Evolutionary conservation across 2,888 invertebrate species (phyloP), one percentile per base, ranked within the genome.

Genomic region (Patella caerulea): DNA sequence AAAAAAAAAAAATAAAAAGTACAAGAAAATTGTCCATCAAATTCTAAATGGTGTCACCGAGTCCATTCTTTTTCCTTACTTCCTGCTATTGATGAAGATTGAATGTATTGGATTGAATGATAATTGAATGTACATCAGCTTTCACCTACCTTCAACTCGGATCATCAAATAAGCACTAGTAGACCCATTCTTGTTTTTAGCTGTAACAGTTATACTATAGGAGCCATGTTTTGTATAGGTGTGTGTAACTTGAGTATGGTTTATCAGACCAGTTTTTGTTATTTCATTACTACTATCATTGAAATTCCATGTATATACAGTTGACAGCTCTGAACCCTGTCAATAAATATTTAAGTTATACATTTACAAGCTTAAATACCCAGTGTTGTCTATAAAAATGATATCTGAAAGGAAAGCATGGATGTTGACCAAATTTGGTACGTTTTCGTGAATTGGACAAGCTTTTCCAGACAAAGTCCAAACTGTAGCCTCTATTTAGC

Each of bases 261-360:
- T 79, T 9, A 81, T 55, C 3, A 86, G 76, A 4, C 86, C 86
- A 29, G 74, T 78, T 12, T 78, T 72, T 17, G 70, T 78, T 11
- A 78, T 72, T 12, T 72, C 73, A 11, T 72, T 24, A 19, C 71
- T 74, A 1, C 78, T 78, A 78, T 86, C 84, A 53, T 84, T 84
- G 77, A 88, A 88, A 52, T 80, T 74, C 86, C 87, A 87, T 1
- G 82, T 83, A 79, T 89, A 89, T 0, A 71, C 76, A 2, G 88
- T 89, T 19, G 82, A 79, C 71, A 74, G 70, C 71, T 83, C 82
- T 9, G 86, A 87, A 3, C 88, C 88, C 88, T 87, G 75, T 45
- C 9, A 45, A 45, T 45, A 45, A 45, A 34, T 34, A 34, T 34
- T 5, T 34, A 3, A 45, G 45, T 9, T 45, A 45, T 45, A 45